Evolutionary conservation across 2,888 invertebrate genomes (phyloP), one percentile per base, ranked within the genome.

Genomic region (Pandemis corylana): DNA sequence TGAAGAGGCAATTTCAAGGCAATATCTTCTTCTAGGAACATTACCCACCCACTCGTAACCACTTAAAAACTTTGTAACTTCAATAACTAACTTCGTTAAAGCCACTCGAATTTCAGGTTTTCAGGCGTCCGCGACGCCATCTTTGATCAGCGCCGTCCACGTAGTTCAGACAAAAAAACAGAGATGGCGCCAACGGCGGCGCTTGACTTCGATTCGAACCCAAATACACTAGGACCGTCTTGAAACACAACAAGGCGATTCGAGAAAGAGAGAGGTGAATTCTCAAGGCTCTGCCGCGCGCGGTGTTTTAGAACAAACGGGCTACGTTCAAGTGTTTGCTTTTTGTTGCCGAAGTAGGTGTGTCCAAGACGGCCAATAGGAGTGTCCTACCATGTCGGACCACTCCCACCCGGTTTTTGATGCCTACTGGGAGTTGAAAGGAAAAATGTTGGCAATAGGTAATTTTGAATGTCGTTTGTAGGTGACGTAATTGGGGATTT

Each of bases 401-500:
- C 92, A 93, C 94, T 85, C 94, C 93, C 87, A 93, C 87, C 86
- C 85, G 84, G 90, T 92, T 92, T 89, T 88, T 87, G 85, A 90
- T 94, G 94, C 94, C 94, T 94, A 94, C 94, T 82, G 94, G 94
- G 94, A 94, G 79, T 93, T 93, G 89, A 80, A 87, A 85, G 87
- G 84, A 89, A 90, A 92, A 90, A 86, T 92, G 89, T 90, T 91
- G 85, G 89, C 88, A 88, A 90, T 92, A 90, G 90, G 93, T 93
- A 93, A 93, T 94, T 93, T 90, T 87, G 89, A 87, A 90, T 85
- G 85, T 88, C 89, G 89, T 91, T 90, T 84, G 85, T 85, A 86
- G 87, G 89, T 88, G 88, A 90, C 86, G 88, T 91, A 93, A 93
- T 92, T 90, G 90, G 85, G 81, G 87, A 86, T 92, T 92, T 92